Evolutionary conservation across 2,797 vertebrate species (phyloP).

Genomic region (Bucorvus abyssinicus): DNA sequence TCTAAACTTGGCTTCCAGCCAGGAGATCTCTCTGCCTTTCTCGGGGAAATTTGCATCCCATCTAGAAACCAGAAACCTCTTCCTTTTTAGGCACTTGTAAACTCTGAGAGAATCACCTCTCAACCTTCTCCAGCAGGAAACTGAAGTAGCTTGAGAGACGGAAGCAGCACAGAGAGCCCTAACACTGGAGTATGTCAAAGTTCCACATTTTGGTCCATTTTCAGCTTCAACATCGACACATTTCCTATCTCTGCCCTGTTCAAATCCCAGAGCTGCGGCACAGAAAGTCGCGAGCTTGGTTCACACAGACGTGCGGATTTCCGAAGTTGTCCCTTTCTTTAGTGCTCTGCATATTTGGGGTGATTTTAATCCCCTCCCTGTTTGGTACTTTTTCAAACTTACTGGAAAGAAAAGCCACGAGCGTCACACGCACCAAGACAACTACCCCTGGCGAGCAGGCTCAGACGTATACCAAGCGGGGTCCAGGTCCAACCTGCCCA

Average conservation of each 20-base stretch:
- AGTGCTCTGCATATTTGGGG: not conserved
- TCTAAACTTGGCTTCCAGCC: conserved; percentile 12
- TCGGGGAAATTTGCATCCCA: conserved; percentile 18
- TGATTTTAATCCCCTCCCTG: not conserved
- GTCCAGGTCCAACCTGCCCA: not conserved
- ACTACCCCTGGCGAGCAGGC: not conserved
- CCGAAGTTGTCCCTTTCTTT: not conserved
- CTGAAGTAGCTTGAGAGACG: not conserved
- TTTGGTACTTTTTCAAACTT: not conserved
- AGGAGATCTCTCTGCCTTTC: conserved; percentile 6
- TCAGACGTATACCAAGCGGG: not conserved
- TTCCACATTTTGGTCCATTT: not conserved
- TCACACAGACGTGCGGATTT: not conserved
- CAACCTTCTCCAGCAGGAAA: conserved; percentile 33
- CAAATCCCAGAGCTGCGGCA: not conserved
- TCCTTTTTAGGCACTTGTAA: conserved; percentile 52
- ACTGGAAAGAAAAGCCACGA: not conserved
- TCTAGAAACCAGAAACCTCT: conserved; percentile 39
- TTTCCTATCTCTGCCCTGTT: not conserved
- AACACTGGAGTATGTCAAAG: not conserved
- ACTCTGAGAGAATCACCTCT: conserved; percentile 35
- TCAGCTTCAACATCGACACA: not conserved
- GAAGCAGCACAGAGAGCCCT: not conserved
- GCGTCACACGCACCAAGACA: not conserved
- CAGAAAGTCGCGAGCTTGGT: not conserved